These are phyloP conservation scores for Neocrepidodera transversa DNA, from an alignment of 2,888 invertebrate genomes.

Conservation along the genomic window DNA sequence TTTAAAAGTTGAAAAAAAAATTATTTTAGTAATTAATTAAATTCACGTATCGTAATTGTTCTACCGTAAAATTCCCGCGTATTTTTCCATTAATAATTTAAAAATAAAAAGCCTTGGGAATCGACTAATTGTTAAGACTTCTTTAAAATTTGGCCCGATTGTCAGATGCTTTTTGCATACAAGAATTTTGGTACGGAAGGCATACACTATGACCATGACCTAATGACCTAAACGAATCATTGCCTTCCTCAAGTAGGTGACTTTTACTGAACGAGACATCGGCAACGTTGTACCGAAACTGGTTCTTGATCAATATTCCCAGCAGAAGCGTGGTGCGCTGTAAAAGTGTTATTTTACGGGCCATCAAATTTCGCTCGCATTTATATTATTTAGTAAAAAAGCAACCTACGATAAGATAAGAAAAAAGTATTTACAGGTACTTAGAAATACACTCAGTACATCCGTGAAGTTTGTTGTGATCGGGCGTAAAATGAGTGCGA, in stretches of 20 bases:
- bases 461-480: neutral
- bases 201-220: conserved; percentile 24
- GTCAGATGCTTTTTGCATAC: too few relatives aligned
- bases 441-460: neutral
- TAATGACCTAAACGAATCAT: conserved; percentile 13
- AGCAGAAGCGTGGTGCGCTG: conserved; percentile 42
- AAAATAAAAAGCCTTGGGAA: too few relatives aligned
- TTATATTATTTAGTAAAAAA: conserved; percentile 3
- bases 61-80: too few relatives aligned
- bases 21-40: too few relatives aligned
- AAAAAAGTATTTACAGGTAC: conserved; percentile 16
- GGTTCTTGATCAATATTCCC: conserved; percentile 31
- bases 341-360: conserved; percentile 25
- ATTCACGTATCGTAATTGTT: too few relatives aligned
- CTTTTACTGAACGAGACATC: conserved; percentile 7
- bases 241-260: conserved; percentile 19
- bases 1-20: too few relatives aligned
- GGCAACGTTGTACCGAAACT: conserved; percentile 24
- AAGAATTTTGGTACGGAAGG: too few relatives aligned
- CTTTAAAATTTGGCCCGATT: too few relatives aligned
- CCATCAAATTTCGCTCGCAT: conserved; percentile 14
- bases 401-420: conserved; percentile 41
- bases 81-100: too few relatives aligned
- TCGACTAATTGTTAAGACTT: too few relatives aligned
- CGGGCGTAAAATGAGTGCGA: conserved; percentile 50